A percentile compares a stretch with the other conserved stretches of the same genome.
Evolutionary conservation across 1,140 invertebrate genomes (phyloP).

Genomic region (Rhagoletis pomonella): DNA sequence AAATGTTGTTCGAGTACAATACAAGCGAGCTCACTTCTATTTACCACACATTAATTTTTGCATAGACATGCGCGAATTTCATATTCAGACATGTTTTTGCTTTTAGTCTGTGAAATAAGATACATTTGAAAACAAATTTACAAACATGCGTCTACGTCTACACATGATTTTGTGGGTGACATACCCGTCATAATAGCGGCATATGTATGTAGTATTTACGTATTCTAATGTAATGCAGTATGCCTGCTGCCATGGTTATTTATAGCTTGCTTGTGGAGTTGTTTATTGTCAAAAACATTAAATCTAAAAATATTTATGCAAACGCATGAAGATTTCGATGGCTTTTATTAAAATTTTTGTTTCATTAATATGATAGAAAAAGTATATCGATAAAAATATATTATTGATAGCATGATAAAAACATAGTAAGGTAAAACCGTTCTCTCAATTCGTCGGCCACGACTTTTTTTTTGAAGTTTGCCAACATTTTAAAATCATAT

Average conservation of each 20-base stretch:
- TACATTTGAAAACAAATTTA: background rate
- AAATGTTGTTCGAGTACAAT: background rate
- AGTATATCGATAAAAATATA: too few species aligned
- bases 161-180: background rate
- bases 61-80: slow-evolving; percentile 20
- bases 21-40: background rate
- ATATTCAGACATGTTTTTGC: slow-evolving; percentile 32
- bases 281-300: slow-evolving; percentile 37
- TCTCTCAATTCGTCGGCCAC: too few species aligned
- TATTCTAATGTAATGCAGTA: background rate
- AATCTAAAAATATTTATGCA: slow-evolving; percentile 38
- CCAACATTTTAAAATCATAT: too few species aligned
- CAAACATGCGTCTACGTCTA: background rate
- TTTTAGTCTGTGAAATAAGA: slow-evolving; percentile 39
- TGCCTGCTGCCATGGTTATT: slow-evolving; percentile 23
- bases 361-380: background rate
- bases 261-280: slow-evolving; percentile 4
- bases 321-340: background rate
- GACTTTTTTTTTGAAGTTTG: too few species aligned
- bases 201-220: background rate
- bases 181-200: background rate
- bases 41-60: background rate
- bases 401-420: too few species aligned
- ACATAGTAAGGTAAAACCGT: too few species aligned
- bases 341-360: background rate